Evolutionary conservation across 2,113 vertebrate genomes (phyloP), one percentile per base, ranked within the genome.

Genomic region (Globicephala melas): DNA sequence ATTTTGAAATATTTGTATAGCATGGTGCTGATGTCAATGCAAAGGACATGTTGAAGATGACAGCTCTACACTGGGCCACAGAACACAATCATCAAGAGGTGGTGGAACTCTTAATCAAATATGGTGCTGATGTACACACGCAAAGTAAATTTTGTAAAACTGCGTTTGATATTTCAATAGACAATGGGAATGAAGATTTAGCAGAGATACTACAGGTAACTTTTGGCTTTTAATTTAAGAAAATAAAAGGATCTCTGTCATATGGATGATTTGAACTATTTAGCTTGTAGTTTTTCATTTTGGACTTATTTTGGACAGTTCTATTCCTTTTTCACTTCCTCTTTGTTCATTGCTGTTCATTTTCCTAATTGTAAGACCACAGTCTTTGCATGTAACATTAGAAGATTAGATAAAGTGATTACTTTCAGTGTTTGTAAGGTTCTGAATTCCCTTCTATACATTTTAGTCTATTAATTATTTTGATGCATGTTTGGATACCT

Each of bases 31-130:
- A 99, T 82, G 99, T 99, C 90, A 99, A 99, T 70, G 99, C 99
- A 0, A 99, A 99, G 97, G 99, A 99, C 97, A 99, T 99, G 99
- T 98, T 99, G 97, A 99, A 99, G 98, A 99, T 99, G 99, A 99
- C 99, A 62, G 99, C 99, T n/a, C 98, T 99, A 93, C 99, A 99
- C 94, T 99, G 99, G 99, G 99, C 99, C 41, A 99, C 99, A 10
- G 99, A 99, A 93, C 99, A 99, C 74, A 98, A 99, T 86, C 99
- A 99, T 97, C 99, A 99, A 84, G 99, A 99, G 67, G 99, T 99
- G 97, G 99, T 99, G 90, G 99, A 99, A 87, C 99, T 99, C 68
- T 98, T 99, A 97, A 99, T 99, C 98, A 99, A 99, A 96, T 99
- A 99, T 1, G 99, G 99, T 91, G 99, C 99, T 93, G 99, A 99